Evolutionary conservation across 2,888 invertebrate genomes (phyloP).

Genomic region (Temnothorax rugatulus): DNA sequence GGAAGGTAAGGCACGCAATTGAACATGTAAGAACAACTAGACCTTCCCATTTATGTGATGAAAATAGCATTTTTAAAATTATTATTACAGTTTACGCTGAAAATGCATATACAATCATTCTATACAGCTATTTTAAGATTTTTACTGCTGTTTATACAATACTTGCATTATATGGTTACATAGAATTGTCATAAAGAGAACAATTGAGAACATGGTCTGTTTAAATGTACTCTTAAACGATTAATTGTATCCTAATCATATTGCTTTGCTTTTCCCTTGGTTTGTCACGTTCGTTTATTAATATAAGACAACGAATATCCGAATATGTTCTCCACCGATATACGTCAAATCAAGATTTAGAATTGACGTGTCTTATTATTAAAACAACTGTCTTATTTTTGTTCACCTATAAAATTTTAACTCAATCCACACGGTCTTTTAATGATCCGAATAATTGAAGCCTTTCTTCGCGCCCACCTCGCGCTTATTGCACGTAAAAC

Average conservation of each 20-base stretch:
- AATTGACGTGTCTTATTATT: not conserved
- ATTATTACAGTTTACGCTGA: not conserved
- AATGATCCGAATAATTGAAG: constrained; percentile 41
- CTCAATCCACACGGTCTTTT: not conserved
- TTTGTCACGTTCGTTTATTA: not conserved
- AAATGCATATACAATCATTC: not conserved
- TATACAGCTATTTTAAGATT: not conserved
- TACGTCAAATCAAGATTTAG: not conserved
- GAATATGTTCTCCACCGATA: not conserved
- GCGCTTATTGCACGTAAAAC: constrained; percentile 35
- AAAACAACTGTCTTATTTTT: constrained; percentile 1
- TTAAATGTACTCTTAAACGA: not conserved
- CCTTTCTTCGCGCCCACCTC: constrained; percentile 31
- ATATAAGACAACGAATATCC: not conserved
- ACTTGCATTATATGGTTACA: not conserved
- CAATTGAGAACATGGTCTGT: not conserved
- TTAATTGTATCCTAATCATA: not conserved
- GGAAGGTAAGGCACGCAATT: not conserved
- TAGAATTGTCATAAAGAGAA: not conserved
- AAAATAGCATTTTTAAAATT: not conserved
- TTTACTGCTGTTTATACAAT: not conserved
- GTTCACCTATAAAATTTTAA: constrained; percentile 2
- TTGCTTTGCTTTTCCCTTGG: not conserved
- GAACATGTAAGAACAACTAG: not conserved
- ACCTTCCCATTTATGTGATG: not conserved